Conservation (phyloP, 2,113 vertebrate species). For the Phasianus colchicus region DNA sequence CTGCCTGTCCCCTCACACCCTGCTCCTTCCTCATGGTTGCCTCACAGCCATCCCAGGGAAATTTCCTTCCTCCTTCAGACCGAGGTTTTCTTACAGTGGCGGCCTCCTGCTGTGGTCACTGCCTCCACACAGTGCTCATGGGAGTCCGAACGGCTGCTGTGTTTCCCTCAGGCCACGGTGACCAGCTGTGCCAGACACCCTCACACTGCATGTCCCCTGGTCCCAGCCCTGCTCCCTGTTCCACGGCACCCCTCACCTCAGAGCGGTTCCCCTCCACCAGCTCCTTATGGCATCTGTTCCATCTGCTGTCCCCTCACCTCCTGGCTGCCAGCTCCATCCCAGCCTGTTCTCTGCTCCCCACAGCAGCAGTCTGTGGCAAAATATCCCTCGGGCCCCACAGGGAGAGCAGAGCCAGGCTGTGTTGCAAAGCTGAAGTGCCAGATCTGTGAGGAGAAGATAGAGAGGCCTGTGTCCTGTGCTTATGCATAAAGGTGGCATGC, state of each 20-base stretch:
- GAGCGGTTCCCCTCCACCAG: neutral
- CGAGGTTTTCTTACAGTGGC: neutral
- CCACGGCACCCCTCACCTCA: neutral
- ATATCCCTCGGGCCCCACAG: neutral
- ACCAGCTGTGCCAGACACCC: neutral
- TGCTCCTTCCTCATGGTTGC: neutral
- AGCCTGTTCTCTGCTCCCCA: fast-evolving
- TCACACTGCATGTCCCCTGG: fast-evolving
- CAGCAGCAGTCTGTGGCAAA: neutral
- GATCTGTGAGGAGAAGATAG: neutral
- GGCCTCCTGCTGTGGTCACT: fast-evolving
- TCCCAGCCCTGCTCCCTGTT: neutral
- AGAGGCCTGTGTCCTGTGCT: neutral
- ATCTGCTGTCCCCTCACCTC: neutral
- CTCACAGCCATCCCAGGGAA: fast-evolving
- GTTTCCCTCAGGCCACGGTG: neutral
- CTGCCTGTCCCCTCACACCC: neutral
- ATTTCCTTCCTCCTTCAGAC: neutral
- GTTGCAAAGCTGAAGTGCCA: neutral
- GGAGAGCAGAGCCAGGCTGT: fast-evolving
- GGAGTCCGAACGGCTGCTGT: neutral
- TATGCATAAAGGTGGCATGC: too few species aligned
- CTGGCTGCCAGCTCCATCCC: neutral
- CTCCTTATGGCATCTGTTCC: neutral
- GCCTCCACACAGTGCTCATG: fast-evolving